Base-by-base conservation (phyloP, 2,888 invertebrate species). In the Rugalucina vietnamica region DNA sequence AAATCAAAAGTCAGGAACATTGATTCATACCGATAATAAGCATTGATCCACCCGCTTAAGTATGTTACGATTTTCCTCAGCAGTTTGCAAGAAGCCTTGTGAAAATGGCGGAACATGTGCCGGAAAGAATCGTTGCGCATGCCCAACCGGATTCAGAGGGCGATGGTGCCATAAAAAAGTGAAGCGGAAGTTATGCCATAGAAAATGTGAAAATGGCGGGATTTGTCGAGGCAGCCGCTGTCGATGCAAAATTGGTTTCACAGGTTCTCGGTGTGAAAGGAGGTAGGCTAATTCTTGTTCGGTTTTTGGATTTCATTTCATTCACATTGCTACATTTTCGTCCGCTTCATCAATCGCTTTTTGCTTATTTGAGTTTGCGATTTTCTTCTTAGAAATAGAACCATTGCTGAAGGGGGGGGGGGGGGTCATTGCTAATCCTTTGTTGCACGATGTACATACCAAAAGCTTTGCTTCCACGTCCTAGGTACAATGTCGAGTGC, bases 201-300 rank as follows among this genome's bases (percentile, higher is more conserved):
- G 54, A 91, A 98, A 98, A 0, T 99, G 98, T 94, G 95, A 98
- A 89, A 98, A 98, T 95, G 98, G 98, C 10, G 98, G 98, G 0
- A 97, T 97, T 84, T 99, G 98, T 94, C 97, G 97, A 92, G 98
- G 98, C 65, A 97, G 98, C 95, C 97, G 97, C 94, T 98, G 98
- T 95, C 96, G 97, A 86, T 98, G 98, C 95, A 97, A 97, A 1
- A 96, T 96, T 60, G 98, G 98, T 12, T 97, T 97, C 90, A 96
- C 96, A 86, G 98, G 98, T 18, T 96, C 98, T 95, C 98, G 98
- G 95, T 98, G 98, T 95, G 98, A 98, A 96, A 89, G 97, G 50
- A 90, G 91, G 93, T 93, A 88, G 65, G 85, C 50, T 5, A 29
- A 5, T 32, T 5, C 29, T 27, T 27, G 29, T 60, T 27, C 29